phyloP scores from a whole-genome alignment of 2,113 vertebrate genomes.

The Leptodactylus fuscus region DNA sequence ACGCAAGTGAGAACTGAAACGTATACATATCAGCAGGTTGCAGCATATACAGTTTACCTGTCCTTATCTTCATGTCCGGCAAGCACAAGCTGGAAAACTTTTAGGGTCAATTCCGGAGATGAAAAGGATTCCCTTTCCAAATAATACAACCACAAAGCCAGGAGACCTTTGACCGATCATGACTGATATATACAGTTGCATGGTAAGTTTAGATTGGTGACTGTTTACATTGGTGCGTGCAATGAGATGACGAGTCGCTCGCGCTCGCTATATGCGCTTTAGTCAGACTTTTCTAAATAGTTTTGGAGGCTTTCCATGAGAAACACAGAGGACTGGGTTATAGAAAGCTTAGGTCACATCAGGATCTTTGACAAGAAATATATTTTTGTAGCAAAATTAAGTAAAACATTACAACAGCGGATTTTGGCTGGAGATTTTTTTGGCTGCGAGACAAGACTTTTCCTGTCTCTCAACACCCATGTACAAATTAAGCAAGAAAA shows the following conservation, averaged over 20 bases:
- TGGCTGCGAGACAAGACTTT: not conserved
- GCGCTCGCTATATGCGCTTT: not conserved
- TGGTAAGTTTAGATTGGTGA: not conserved
- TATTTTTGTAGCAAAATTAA: slow-evolving; percentile 18
- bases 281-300: slow-evolving; percentile 30
- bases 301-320: slow-evolving; percentile 34
- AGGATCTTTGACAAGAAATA: slow-evolving; percentile 29
- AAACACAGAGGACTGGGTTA: slow-evolving; percentile 19
- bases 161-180: not conserved
- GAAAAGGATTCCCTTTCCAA: slow-evolving; percentile 2
- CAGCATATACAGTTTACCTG: not conserved
- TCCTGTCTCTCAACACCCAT: not conserved
- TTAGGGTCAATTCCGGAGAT: not conserved
- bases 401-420: slow-evolving; percentile 33
- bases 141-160: slow-evolving; percentile 22
- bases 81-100: no score
- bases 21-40: not conserved
- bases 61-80: no score
- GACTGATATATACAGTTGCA: slow-evolving; percentile 19
- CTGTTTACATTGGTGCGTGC: not conserved
- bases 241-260: not conserved
- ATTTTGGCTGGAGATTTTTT: slow-evolving; percentile 6
- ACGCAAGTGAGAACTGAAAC: not conserved
- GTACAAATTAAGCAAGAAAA: slow-evolving; percentile 21
- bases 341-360: slow-evolving; percentile 26